Evolutionary conservation across 2,113 vertebrate genomes (phyloP), one percentile per base, ranked within the genome.

Genomic region (Psephotus haematonotus): DNA sequence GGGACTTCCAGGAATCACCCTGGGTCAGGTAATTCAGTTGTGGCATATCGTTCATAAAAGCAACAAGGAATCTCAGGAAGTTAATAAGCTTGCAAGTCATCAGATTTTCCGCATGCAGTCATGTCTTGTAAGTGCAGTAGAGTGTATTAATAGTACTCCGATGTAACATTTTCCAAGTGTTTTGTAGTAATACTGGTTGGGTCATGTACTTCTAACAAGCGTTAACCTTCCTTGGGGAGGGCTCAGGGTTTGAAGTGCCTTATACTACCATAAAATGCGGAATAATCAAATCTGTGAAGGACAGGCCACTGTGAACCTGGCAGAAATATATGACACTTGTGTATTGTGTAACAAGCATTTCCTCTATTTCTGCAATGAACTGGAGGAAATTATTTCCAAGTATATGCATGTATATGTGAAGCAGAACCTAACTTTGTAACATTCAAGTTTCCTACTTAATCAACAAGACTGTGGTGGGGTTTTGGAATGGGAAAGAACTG

Each of bases 121-220:
- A 47, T 82, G 72, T 84, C 84, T 78, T 94, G 11, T 79, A 94
- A 89, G 60, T 79, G 81, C 86, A 94, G 31, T 37, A 72, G 55
- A 78, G 68, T 95, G 82, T 63, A 91, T 86, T 96, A 95, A 93
- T 93, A 96, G 72, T 76, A 83, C 96, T 96, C 89, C 23, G 6
- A 92, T 71, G 86, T 83, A 67, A 93, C 76, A 88, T 93, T 97
- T 96, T 82, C 92, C 95, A 95, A 90, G 81, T 72, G 95, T 96
- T 97, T 96, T 92, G 62, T 67, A 90, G 70, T 90, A 86, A 46
- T 63, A 23, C 77, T 60, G 44, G 83, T 72, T 96, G 90, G 95
- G 81, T 91, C 87, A 64, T 91, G 92, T 85, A 86, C 75, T 94
- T 80, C 81, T 72, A 94, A 91, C 46, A 87, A 95, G 77, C 10